Percentiles rank a stretch among this genome's conserved stretches.
phyloP scores from a whole-genome alignment of 2,797 vertebrate genomes.

The Phalanger gymnotis region DNA sequence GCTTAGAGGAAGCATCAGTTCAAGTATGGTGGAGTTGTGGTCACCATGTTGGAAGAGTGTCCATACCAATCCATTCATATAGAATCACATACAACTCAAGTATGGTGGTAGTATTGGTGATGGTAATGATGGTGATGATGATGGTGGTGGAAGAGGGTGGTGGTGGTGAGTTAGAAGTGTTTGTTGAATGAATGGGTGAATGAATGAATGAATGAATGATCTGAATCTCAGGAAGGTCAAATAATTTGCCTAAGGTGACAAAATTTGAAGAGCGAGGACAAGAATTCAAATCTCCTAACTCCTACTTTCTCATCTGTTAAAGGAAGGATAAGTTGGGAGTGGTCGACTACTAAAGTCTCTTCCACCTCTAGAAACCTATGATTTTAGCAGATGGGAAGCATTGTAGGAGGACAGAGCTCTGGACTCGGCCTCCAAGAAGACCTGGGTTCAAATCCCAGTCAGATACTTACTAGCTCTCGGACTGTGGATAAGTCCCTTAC shows the following conservation, averaged over 20 bases:
- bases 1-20: background rate
- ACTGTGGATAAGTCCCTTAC: background rate
- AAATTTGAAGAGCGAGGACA: background rate
- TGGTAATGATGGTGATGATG: background rate
- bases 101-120: background rate
- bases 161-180: background rate
- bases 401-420: background rate
- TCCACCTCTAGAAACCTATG: background rate
- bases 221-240: background rate
- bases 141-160: conserved; percentile 32
- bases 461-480: background rate
- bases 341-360: background rate
- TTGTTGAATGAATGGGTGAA: conserved; percentile 29
- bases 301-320: background rate
- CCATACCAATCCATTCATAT: background rate
- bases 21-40: background rate
- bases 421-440: background rate
- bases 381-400: background rate
- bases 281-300: conserved; percentile 12
- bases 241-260: conserved; percentile 4
- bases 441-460: background rate
- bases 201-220: conserved; percentile 46
- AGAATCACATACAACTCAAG: background rate
- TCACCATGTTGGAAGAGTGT: background rate
- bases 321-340: background rate